Evolutionary conservation across 2,888 invertebrate species (phyloP).

Genomic region (Schizaphis graminum): DNA sequence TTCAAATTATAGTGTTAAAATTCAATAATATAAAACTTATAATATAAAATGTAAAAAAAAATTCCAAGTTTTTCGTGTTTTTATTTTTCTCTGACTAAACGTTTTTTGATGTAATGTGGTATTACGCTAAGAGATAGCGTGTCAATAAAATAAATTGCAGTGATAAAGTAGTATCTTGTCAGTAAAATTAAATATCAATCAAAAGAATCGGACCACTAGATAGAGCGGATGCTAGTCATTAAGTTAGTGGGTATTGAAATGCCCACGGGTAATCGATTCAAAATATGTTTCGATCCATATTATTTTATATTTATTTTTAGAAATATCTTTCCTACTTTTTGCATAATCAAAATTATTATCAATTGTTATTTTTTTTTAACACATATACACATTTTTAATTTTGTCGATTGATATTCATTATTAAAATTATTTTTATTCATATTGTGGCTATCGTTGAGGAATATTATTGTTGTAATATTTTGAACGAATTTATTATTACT

Average conservation of each 20-base stretch:
- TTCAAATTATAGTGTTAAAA: too few relatives aligned
- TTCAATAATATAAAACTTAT: background rate
- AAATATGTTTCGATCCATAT: background rate
- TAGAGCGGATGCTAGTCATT: background rate
- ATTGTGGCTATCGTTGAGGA: background rate
- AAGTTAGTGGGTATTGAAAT: conserved; percentile 18
- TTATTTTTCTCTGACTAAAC: background rate
- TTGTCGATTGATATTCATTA: background rate
- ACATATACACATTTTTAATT: background rate
- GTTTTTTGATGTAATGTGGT: background rate
- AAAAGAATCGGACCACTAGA: background rate
- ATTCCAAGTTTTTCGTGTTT: background rate
- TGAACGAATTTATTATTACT: background rate
- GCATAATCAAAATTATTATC: background rate
- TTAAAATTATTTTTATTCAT: background rate
- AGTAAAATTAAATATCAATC: background rate
- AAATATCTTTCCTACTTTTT: background rate
- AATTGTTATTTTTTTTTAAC: background rate
- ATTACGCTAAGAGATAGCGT: background rate
- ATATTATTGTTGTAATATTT: background rate
- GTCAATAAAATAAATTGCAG: background rate
- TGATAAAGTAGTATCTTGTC: background rate
- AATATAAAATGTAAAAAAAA: background rate
- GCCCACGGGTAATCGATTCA: background rate
- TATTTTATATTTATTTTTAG: background rate